These are phyloP conservation scores for Apamea crenata DNA, from an alignment of 2,888 invertebrate species.

Conservation along the genomic window DNA sequence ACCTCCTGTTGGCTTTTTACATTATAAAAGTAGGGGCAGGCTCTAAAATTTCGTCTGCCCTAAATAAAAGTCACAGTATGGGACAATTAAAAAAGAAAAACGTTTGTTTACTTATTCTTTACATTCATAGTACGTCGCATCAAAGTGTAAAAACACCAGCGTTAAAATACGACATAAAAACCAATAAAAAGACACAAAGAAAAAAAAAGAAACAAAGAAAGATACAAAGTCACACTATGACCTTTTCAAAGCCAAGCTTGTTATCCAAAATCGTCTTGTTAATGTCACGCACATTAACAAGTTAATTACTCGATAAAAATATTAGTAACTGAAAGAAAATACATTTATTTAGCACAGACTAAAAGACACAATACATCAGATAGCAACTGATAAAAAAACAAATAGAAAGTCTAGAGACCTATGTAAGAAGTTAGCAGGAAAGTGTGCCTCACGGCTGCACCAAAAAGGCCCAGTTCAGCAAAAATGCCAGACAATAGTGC, in stretches of 20 bases:
- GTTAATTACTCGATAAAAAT: neutral
- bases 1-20: neutral
- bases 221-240: neutral
- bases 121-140: neutral
- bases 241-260: neutral
- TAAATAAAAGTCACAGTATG: neutral
- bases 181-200: neutral
- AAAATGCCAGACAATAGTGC: too few relatives aligned
- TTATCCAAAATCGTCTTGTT: too few relatives aligned
- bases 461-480: too few relatives aligned
- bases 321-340: too few relatives aligned
- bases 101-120: neutral
- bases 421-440: too few relatives aligned
- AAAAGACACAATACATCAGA: too few relatives aligned
- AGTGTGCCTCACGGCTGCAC: too few relatives aligned
- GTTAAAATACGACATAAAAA: neutral
- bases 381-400: too few relatives aligned
- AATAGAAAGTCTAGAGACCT: too few relatives aligned
- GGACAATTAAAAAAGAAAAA: neutral
- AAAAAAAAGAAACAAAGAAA: too few relatives aligned
- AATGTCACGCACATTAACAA: neutral
- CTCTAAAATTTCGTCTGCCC: neutral
- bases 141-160: neutral
- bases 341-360: too few relatives aligned
- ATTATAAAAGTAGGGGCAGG: neutral